phyloP scores from a whole-genome alignment of 1,140 invertebrate genomes.

The Monomorium pharaonis region DNA sequence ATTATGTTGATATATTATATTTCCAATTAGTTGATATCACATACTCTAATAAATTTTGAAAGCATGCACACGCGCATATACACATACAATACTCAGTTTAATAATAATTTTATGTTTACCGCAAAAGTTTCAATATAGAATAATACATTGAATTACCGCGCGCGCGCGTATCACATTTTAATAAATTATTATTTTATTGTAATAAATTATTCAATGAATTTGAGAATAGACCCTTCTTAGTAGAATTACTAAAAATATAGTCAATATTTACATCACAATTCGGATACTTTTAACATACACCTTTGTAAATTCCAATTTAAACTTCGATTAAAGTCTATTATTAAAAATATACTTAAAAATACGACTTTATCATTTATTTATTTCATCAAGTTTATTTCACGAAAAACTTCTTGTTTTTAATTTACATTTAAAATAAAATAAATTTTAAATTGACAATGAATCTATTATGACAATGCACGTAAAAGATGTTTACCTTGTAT shows the following conservation, averaged over 20 bases:
- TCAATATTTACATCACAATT: not conserved
- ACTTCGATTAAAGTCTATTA: not conserved
- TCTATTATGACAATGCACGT: not conserved
- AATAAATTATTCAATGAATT: not conserved
- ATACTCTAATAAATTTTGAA: not conserved
- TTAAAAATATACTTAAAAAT: not conserved
- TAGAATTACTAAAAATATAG: too few relatives aligned
- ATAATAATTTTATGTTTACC: not conserved
- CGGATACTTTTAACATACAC: not conserved
- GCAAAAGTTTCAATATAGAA: not conserved
- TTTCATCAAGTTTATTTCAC: not conserved
- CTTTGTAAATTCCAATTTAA: not conserved
- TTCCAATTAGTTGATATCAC: not conserved
- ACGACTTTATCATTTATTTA: not conserved
- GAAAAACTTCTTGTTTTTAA: not conserved
- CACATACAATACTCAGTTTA: not conserved
- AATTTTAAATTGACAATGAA: not conserved
- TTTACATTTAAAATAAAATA: not conserved
- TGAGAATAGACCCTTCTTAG: too few relatives aligned
- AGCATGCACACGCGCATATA: too few relatives aligned
- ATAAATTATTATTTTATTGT: not conserved
- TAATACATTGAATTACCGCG: not conserved
- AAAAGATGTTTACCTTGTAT: not conserved
- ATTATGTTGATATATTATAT: not conserved
- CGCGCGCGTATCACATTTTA: not conserved